A percentile compares a stretch with the other conserved stretches of the same genome.
phyloP scores from a whole-genome alignment of 2,113 vertebrate species.

The Anoura caudifer region DNA sequence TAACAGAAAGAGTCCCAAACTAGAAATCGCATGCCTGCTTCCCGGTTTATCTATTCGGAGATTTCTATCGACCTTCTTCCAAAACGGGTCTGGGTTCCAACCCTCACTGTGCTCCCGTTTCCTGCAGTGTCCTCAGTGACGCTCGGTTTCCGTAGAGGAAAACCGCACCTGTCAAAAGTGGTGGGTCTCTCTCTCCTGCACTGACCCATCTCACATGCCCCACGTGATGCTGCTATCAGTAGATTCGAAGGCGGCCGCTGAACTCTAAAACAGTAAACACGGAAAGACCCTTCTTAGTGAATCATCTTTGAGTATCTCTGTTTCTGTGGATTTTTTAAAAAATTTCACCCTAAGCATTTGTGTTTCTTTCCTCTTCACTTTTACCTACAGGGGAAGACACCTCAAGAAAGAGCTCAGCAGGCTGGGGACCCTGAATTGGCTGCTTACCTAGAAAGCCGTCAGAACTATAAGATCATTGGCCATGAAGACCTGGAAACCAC shows the following conservation, averaged over 20 bases:
- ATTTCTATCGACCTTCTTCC: neutral
- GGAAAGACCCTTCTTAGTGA: neutral
- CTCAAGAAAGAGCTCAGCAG: constrained; percentile 90
- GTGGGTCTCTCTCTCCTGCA: neutral
- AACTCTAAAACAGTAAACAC: neutral
- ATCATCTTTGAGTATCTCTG: neutral
- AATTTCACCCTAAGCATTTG: neutral
- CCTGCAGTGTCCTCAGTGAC: neutral
- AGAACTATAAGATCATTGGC: constrained; percentile 81
- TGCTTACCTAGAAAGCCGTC: constrained; percentile 87
- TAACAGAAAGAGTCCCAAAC: neutral
- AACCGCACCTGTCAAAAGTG: neutral
- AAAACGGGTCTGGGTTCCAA: neutral
- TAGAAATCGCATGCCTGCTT: neutral
- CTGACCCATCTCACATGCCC: neutral
- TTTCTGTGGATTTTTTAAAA: neutral
- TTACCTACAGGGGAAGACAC: constrained; percentile 89
- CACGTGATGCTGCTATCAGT: too few species aligned
- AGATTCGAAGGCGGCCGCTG: neutral
- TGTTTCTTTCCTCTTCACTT: constrained; percentile 42
- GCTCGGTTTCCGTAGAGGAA: neutral
- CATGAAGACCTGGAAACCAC: constrained; percentile 96
- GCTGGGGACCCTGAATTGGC: constrained; percentile 91
- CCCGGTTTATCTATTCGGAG: neutral
- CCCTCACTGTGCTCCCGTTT: neutral